Percentiles rank a stretch among this genome's conserved stretches.
Conservation (phyloP, 2,113 vertebrate genomes). For the Holacanthus passer region DNA sequence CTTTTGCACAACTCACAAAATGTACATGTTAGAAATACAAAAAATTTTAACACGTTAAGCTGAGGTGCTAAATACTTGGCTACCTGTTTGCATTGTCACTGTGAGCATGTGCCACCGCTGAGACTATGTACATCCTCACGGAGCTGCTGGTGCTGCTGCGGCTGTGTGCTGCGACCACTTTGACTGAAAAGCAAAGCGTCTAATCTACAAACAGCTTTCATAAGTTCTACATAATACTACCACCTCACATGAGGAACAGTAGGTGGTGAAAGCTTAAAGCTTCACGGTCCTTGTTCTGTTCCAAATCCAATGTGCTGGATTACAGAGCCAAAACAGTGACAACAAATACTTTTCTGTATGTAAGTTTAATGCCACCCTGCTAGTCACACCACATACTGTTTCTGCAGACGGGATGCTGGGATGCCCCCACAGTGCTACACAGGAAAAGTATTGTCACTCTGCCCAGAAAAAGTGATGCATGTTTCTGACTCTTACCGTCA, state of each 20-base stretch:
- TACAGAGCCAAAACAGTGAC: not conserved
- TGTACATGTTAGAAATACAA: too few species aligned
- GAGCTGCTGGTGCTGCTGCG: not conserved
- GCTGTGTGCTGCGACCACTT: not conserved
- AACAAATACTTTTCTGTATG: not conserved
- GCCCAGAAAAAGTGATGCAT: constrained; percentile 1
- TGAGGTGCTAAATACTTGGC: not conserved
- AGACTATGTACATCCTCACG: too few species aligned
- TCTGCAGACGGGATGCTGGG: not conserved
- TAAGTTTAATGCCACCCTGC: constrained; percentile 8
- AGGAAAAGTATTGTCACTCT: constrained; percentile 14
- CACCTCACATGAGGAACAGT: constrained; percentile 7
- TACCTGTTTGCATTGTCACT: not conserved
- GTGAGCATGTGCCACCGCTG: not conserved
- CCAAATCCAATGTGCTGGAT: constrained; percentile 5
- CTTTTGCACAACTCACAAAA: too few species aligned
- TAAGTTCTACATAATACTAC: not conserved
- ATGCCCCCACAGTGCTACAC: not conserved
- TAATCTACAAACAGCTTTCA: not conserved
- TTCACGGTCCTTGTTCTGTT: not conserved
- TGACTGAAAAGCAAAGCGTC: not conserved
- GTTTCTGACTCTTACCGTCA: constrained; percentile 10
- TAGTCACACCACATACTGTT: not conserved
- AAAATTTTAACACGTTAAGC: too few species aligned
- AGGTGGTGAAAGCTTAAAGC: not conserved